Evolutionary conservation across 1,140 invertebrate genomes (phyloP).

Genomic region (Lerema accius): DNA sequence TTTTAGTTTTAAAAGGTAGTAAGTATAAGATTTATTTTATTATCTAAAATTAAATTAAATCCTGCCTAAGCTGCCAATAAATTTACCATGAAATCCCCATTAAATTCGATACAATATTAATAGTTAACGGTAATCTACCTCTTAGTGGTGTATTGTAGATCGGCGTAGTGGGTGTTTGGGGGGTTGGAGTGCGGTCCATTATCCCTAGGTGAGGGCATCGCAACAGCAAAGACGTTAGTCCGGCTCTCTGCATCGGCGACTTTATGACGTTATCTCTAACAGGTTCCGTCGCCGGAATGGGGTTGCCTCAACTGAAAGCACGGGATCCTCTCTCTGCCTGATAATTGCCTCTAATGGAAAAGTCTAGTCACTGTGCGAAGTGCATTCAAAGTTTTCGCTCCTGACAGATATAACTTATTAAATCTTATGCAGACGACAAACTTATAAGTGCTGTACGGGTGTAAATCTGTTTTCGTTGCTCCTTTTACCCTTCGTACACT

Average conservation of each 20-base stretch:
- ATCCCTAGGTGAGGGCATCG: slow-evolving; percentile 68
- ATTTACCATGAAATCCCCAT: neutral
- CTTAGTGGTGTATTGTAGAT: slow-evolving; percentile 25
- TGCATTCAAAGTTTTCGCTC: slow-evolving; percentile 76
- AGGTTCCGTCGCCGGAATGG: slow-evolving; percentile 69
- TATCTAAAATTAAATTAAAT: too few relatives aligned
- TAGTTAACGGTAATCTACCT: slow-evolving; percentile 16
- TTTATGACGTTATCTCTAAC: slow-evolving; percentile 82
- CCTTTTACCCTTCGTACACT: too few relatives aligned
- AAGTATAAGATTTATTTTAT: too few relatives aligned
- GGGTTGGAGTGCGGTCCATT: slow-evolving; percentile 59
- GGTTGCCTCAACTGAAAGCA: slow-evolving; percentile 60
- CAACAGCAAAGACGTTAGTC: slow-evolving; percentile 75
- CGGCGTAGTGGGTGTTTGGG: slow-evolving; percentile 18
- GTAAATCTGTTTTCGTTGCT: too few relatives aligned
- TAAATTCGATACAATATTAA: slow-evolving; percentile 20
- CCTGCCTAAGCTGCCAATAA: too few relatives aligned
- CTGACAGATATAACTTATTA: slow-evolving; percentile 72
- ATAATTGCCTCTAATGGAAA: slow-evolving; percentile 82
- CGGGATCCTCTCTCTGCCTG: slow-evolving; percentile 70
- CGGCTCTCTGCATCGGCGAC: slow-evolving; percentile 71
- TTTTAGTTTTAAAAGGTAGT: too few relatives aligned
- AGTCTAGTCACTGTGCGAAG: slow-evolving; percentile 77
- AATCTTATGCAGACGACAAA: slow-evolving; percentile 61
- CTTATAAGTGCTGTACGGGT: slow-evolving; percentile 35